Conservation (phyloP, 92 coral and sea anemone species). For the Palythoa caribaeorum region DNA sequence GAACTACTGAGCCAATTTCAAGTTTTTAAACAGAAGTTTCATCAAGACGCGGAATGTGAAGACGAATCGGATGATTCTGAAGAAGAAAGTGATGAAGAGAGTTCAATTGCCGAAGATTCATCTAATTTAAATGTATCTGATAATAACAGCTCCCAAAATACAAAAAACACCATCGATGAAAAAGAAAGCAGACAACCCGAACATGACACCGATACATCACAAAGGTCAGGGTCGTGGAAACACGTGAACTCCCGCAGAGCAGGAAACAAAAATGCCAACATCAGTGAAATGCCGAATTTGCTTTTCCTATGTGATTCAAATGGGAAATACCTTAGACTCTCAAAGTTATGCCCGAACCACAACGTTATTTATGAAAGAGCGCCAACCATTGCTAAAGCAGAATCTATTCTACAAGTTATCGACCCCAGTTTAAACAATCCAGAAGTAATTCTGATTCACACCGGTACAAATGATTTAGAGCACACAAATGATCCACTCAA, state of each 20-base stretch:
- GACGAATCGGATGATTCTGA: background rate
- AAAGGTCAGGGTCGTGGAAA: background rate
- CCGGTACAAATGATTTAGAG: background rate
- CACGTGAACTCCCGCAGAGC: background rate
- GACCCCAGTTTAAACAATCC: background rate
- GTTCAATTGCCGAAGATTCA: background rate
- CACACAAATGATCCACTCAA: background rate
- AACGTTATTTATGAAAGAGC: conserved; percentile 4
- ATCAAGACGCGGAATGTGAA: background rate
- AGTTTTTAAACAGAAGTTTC: background rate
- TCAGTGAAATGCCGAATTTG: background rate
- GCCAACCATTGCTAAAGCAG: background rate
- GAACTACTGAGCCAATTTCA: background rate
- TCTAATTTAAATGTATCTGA: background rate
- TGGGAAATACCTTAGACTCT: background rate
- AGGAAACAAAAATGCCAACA: background rate
- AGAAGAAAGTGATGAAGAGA: background rate
- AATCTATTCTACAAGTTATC: background rate
- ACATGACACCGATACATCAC: background rate
- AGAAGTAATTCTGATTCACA: background rate
- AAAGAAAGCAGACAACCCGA: background rate
- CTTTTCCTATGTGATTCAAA: background rate
- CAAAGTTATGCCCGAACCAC: background rate
- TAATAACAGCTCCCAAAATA: background rate
- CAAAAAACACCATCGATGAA: background rate